Conservation (phyloP, 2,113 vertebrate species). For the Ellobius talpinus region DNA sequence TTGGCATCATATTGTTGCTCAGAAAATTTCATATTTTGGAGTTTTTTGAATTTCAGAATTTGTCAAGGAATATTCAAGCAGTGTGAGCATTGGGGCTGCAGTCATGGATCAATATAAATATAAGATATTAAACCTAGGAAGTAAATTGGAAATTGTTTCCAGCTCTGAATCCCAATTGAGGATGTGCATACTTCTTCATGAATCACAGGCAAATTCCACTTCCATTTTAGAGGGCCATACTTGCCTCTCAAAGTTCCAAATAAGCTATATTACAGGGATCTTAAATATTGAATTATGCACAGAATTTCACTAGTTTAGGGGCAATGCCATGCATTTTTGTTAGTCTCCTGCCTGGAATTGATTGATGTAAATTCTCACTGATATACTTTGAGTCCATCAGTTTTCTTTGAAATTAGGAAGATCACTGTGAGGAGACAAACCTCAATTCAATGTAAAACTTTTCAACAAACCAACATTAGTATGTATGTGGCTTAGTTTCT, state of each 20-base stretch:
- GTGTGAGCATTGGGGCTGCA: background rate
- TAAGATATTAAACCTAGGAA: slow-evolving; percentile 3
- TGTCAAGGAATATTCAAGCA: background rate
- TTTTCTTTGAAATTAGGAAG: background rate
- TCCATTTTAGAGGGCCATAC: background rate
- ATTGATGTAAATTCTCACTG: background rate
- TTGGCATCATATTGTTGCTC: background rate
- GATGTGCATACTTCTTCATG: background rate
- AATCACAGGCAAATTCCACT: background rate
- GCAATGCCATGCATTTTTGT: background rate
- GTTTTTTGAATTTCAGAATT: background rate
- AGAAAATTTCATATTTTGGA: background rate
- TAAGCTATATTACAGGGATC: background rate
- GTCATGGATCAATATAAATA: background rate
- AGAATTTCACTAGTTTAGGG: background rate
- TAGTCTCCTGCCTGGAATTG: background rate
- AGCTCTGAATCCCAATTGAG: background rate
- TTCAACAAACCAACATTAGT: background rate
- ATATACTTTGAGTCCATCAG: background rate
- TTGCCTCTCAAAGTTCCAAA: background rate
- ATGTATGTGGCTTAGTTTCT: background rate
- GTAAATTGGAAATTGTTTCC: background rate
- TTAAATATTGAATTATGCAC: background rate
- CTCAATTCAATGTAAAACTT: background rate
- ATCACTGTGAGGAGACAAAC: background rate